Evolutionary conservation across 2,888 invertebrate genomes (phyloP).

Genomic region (Drosophila diplacantha): DNA sequence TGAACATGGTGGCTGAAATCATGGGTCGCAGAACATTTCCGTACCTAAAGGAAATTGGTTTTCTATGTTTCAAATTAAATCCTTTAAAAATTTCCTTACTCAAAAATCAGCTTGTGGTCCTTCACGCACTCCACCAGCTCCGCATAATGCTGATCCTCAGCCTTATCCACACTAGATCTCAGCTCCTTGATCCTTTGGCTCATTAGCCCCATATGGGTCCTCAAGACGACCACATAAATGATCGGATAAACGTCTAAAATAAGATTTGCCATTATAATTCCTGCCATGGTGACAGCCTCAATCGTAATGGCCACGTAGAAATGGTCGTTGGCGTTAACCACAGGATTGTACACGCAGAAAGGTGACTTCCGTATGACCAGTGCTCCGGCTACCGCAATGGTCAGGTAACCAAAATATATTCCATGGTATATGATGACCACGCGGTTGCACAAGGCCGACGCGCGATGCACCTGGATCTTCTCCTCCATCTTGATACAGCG

Average conservation of each 20-base stretch:
- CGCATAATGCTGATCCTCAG: conserved; percentile 21
- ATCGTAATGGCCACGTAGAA: conserved; percentile 2
- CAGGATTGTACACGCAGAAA: conserved; percentile 43
- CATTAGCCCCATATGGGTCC: conserved; percentile 24
- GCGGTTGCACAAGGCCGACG: conserved; percentile 31
- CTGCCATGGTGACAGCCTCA: not conserved
- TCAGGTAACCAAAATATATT: conserved; percentile 43
- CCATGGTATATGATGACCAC: conserved; percentile 32
- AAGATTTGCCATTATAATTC: conserved; percentile 11
- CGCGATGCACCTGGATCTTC: conserved; percentile 24
- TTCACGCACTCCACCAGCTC: conserved; percentile 41
- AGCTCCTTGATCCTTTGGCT: conserved; percentile 24
- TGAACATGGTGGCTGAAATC: conserved; percentile 41
- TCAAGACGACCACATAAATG: conserved; percentile 18
- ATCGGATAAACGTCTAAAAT: conserved; percentile 31
- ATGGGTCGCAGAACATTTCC: conserved; percentile 23
- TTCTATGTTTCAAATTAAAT: not conserved
- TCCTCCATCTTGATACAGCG: conserved; percentile 41
- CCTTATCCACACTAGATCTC: conserved; percentile 9
- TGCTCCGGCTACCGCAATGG: conserved; percentile 36
- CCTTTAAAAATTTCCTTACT: not conserved
- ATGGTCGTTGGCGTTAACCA: conserved; percentile 13
- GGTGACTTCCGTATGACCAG: conserved; percentile 37
- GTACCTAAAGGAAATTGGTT: conserved; percentile 5
- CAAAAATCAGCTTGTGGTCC: conserved; percentile 28